Evolutionary conservation across 2,888 invertebrate species (phyloP).

Genomic region (Poecilus cupreus): DNA sequence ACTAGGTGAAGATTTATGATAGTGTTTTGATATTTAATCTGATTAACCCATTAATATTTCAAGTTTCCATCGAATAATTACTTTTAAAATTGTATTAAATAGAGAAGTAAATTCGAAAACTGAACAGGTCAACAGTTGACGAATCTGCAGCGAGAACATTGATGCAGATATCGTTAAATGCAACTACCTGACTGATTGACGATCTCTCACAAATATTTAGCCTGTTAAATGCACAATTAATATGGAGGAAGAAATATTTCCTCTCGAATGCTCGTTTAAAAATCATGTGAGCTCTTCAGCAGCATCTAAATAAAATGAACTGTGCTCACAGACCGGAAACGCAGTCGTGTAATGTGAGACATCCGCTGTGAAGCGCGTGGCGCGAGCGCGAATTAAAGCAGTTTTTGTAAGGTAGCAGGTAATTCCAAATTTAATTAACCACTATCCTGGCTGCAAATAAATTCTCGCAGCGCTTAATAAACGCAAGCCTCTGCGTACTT

Average conservation of each 20-base stretch:
- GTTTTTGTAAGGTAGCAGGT: constrained; percentile 49
- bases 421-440: constrained; percentile 55
- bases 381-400: constrained; percentile 26
- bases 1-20: too few relatives aligned
- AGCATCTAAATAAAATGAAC: constrained; percentile 18
- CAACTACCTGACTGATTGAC: constrained; percentile 5
- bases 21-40: too few relatives aligned
- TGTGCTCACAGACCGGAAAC: constrained; percentile 15
- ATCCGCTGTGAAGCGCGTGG: not conserved
- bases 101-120: constrained; percentile 51
- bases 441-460: constrained; percentile 33
- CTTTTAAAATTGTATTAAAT: constrained; percentile 50
- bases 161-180: constrained; percentile 14
- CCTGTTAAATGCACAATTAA: too few relatives aligned
- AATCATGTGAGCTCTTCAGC: not conserved
- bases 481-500: constrained; percentile 7
- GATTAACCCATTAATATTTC: constrained; percentile 55
- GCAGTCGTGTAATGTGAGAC: not conserved
- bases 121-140: constrained; percentile 43
- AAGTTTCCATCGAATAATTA: constrained; percentile 56
- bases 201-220: too few relatives aligned
- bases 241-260: not conserved
- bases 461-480: constrained; percentile 27
- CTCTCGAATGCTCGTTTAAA: not conserved
- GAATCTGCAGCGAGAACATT: constrained; percentile 14